Conservation (phyloP, 1,140 invertebrate species). For the Acromyrmex heyeri region DNA sequence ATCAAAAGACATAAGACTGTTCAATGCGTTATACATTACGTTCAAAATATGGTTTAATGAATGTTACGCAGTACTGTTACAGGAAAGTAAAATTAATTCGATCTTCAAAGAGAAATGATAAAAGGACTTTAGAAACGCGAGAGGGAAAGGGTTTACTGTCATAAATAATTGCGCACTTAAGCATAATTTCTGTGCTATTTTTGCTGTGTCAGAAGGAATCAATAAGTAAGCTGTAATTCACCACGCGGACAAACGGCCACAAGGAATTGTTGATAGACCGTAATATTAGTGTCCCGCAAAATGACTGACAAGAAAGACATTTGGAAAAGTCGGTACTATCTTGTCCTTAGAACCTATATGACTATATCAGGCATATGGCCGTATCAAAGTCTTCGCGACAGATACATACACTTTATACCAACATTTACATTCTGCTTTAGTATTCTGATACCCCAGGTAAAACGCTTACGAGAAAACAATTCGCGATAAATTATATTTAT, state of each 20-base stretch:
- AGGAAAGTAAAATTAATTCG: not conserved
- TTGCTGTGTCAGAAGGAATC: conserved; percentile 28
- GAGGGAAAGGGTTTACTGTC: conserved; percentile 11
- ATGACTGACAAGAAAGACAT: conserved; percentile 38
- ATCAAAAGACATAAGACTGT: not conserved
- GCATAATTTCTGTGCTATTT: not conserved
- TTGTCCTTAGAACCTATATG: conserved; percentile 12
- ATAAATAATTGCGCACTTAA: conserved; percentile 17
- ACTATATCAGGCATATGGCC: conserved; percentile 26
- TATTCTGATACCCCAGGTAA: conserved; percentile 46
- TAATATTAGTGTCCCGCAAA: conserved; percentile 13
- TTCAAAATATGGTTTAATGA: not conserved
- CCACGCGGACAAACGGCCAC: not conserved
- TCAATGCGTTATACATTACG: not conserved
- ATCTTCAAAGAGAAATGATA: conserved; percentile 28
- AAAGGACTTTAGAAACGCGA: not conserved
- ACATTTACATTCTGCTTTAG: conserved; percentile 21
- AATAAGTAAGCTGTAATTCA: conserved; percentile 20
- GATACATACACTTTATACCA: conserved; percentile 18
- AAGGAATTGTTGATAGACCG: conserved; percentile 17
- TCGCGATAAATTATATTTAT: conserved; percentile 11
- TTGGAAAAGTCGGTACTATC: conserved; percentile 28
- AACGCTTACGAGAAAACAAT: not conserved
- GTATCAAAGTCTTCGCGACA: conserved; percentile 6
- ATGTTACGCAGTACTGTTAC: not conserved